Evolutionary conservation across 2,888 invertebrate genomes (phyloP).

Genomic region (Deilephila porcellus): DNA sequence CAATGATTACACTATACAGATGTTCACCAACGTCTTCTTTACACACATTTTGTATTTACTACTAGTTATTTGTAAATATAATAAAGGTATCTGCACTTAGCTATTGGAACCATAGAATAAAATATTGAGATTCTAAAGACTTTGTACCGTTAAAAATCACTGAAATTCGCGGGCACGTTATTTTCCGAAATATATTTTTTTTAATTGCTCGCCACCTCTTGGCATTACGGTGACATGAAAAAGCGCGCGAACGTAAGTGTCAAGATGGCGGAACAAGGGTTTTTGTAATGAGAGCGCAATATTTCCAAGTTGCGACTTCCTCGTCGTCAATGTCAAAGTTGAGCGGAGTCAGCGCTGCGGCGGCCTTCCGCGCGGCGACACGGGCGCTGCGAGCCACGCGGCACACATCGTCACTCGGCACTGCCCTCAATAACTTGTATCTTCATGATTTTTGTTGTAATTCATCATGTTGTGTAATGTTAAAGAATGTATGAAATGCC

Average conservation of each 20-base stretch:
- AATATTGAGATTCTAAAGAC: neutral
- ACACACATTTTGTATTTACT: slow-evolving; percentile 6
- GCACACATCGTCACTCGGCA: slow-evolving; percentile 42
- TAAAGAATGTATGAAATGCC: slow-evolving; percentile 21
- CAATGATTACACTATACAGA: slow-evolving; percentile 31
- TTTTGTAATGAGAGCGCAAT: slow-evolving; percentile 36
- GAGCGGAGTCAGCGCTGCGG: slow-evolving; percentile 51
- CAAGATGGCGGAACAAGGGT: slow-evolving; percentile 36
- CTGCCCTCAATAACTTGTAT: slow-evolving; percentile 49
- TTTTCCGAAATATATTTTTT: slow-evolving; percentile 23
- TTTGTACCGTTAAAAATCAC: neutral
- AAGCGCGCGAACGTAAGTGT: slow-evolving; percentile 58
- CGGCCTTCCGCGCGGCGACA: slow-evolving; percentile 34
- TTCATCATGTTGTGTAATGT: slow-evolving; percentile 27
- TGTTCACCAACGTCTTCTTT: slow-evolving; percentile 33
- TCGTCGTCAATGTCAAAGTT: slow-evolving; percentile 64
- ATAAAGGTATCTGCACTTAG: neutral
- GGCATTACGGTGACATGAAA: slow-evolving; percentile 44
- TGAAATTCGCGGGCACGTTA: slow-evolving; percentile 26
- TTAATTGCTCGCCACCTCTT: slow-evolving; percentile 24
- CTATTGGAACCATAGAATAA: neutral
- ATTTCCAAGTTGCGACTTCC: slow-evolving; percentile 62
- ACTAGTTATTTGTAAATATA: neutral
- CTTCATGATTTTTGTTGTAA: slow-evolving; percentile 26
- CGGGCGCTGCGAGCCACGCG: slow-evolving; percentile 36